Evolutionary conservation across 2,797 vertebrate species (phyloP).

Genomic region (Onychomys leucogaster): DNA sequence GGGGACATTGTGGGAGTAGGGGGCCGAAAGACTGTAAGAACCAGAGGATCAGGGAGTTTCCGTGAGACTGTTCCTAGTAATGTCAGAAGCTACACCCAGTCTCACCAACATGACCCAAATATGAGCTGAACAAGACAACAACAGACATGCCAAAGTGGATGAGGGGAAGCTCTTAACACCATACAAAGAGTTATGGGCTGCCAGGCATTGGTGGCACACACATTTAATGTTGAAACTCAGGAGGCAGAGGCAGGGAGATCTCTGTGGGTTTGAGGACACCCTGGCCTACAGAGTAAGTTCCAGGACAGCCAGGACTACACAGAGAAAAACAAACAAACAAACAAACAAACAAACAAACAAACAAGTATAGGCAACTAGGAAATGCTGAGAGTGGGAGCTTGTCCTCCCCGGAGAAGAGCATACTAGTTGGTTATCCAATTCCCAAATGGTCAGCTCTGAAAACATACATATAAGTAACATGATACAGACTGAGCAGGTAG

Average conservation of each 20-base stretch:
- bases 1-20: background rate
- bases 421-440: background rate
- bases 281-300: background rate
- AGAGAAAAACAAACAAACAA: background rate
- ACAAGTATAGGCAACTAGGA: background rate
- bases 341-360: too few relatives aligned
- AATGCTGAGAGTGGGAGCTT: background rate
- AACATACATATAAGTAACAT: background rate
- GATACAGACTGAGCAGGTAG: background rate
- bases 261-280: background rate
- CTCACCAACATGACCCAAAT: background rate
- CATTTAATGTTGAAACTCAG: background rate
- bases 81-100: background rate
- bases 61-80: background rate
- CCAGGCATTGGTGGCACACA: too few relatives aligned
- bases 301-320: background rate
- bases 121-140: background rate
- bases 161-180: background rate
- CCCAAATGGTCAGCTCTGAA: background rate
- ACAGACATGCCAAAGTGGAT: background rate
- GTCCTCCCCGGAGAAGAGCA: background rate
- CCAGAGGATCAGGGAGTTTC: background rate
- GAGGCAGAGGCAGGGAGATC: background rate
- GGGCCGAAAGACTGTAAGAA: background rate
- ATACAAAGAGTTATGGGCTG: background rate